Percentiles rank a stretch among this genome's conserved stretches.
Conservation (phyloP, 2,797 vertebrate genomes). For the Alosa sapidissima region DNA sequence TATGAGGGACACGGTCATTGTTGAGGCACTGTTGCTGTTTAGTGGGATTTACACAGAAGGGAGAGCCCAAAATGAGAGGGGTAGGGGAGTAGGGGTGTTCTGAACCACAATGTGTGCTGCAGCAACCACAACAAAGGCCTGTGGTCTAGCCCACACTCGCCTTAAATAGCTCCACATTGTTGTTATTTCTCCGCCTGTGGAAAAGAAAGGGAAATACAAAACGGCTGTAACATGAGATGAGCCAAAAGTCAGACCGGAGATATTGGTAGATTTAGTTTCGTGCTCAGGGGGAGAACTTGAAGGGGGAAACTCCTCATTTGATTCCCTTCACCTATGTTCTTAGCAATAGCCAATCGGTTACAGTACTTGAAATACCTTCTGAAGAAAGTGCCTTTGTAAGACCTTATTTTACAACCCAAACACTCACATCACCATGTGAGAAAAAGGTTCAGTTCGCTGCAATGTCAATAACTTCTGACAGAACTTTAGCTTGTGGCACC, state of each 20-base stretch:
- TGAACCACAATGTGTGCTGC: constrained; percentile 84
- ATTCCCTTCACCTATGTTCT: background rate
- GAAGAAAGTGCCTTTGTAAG: background rate
- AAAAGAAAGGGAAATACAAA: constrained; percentile 79
- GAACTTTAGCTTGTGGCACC: constrained; percentile 25
- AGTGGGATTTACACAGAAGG: constrained; percentile 46
- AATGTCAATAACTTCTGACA: constrained; percentile 25
- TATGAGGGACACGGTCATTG: constrained; percentile 38
- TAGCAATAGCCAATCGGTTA: background rate
- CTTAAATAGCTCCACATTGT: constrained; percentile 90
- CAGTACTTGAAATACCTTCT: background rate
- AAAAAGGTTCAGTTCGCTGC: background rate
- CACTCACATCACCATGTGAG: constrained; percentile 25
- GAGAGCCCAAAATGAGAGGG: constrained; percentile 44
- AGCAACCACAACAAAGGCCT: constrained; percentile 90
- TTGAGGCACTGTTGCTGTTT: constrained; percentile 46
- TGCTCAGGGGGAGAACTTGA: background rate
- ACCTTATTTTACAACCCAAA: constrained; percentile 37
- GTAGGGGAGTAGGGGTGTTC: constrained; percentile 71
- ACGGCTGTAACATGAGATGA: constrained; percentile 69
- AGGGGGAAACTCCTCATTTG: background rate
- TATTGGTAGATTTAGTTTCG: constrained; percentile 68
- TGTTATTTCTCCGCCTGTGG: constrained; percentile 80
- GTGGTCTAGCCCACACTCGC: constrained; percentile 87
- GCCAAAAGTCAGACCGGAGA: constrained; percentile 67